phyloP scores from a whole-genome alignment of 1,140 invertebrate species.

The Apolygus lucorum region DNA sequence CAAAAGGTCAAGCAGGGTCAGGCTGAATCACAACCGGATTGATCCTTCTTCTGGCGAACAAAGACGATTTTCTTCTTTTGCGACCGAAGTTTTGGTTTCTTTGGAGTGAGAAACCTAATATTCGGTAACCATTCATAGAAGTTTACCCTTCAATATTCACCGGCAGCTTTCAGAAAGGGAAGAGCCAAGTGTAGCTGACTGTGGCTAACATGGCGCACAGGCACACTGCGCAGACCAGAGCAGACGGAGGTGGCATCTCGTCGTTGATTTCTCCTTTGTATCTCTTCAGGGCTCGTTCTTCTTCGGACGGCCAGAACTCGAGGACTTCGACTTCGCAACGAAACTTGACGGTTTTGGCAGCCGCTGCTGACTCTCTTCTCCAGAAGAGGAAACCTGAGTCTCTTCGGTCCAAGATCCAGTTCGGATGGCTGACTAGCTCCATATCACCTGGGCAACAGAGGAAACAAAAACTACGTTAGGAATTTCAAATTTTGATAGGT shows the following conservation, averaged over 20 bases:
- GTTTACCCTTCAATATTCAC: not conserved
- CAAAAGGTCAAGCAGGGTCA: too few species aligned
- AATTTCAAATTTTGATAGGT: too few species aligned
- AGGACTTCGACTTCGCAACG: slow-evolving; percentile 44
- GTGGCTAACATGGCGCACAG: slow-evolving; percentile 23
- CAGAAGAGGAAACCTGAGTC: slow-evolving; percentile 41
- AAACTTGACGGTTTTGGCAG: slow-evolving; percentile 41
- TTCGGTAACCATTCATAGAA: too few species aligned
- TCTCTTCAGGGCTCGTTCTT: slow-evolving; percentile 28
- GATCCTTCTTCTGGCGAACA: too few species aligned
- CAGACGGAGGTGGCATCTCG: slow-evolving; percentile 26
- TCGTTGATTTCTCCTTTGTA: slow-evolving; percentile 5
- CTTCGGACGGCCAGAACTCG: slow-evolving; percentile 42
- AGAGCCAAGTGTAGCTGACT: slow-evolving; percentile 27
- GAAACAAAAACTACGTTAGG: too few species aligned
- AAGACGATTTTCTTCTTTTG: too few species aligned
- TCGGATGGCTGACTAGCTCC: slow-evolving; percentile 32
- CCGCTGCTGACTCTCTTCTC: slow-evolving; percentile 38
- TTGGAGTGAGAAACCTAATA: too few species aligned
- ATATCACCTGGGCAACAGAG: not conserved
- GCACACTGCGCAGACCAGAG: slow-evolving; percentile 25
- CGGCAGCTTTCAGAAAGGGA: not conserved
- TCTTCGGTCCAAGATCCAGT: slow-evolving; percentile 44
- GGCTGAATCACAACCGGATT: too few species aligned
- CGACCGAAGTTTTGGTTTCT: too few species aligned